Evolutionary conservation across 2,888 invertebrate genomes (phyloP).

Genomic region (Parnassius glacialis): DNA sequence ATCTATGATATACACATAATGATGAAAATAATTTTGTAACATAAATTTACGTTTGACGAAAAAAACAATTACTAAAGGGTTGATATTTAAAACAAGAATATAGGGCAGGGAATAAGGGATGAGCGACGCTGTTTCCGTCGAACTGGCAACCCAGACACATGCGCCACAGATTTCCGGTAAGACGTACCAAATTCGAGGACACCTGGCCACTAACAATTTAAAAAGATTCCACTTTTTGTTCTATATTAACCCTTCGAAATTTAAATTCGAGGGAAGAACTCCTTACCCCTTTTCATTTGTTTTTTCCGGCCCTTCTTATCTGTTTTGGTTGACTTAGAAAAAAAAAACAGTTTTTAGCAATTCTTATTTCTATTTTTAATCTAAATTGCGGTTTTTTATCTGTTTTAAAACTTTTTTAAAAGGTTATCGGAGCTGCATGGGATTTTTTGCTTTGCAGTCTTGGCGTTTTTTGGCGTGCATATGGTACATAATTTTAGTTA

Average conservation of each 20-base stretch:
- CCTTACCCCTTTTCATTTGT: conserved; percentile 60
- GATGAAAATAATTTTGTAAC: no score
- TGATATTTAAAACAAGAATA: conserved; percentile 46
- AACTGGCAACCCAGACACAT: conserved; percentile 70
- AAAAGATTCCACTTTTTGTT: conserved; percentile 62
- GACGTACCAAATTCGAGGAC: conserved; percentile 59
- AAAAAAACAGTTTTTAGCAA: conserved; percentile 32
- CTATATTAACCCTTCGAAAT: conserved; percentile 61
- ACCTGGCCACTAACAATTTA: conserved; percentile 69
- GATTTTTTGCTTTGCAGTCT: conserved; percentile 50
- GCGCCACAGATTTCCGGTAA: conserved; percentile 77
- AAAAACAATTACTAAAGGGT: conserved; percentile 37
- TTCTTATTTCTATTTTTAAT: conserved; percentile 51
- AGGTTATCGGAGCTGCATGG: conserved; percentile 52
- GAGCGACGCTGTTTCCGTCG: conserved; percentile 64
- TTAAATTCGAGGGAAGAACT: conserved; percentile 57
- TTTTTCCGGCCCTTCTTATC: conserved; percentile 51
- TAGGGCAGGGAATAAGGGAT: conserved; percentile 57
- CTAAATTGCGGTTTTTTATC: conserved; percentile 47
- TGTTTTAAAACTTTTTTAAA: conserved; percentile 37
- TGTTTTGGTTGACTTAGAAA: conserved; percentile 49
- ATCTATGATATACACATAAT: no score
- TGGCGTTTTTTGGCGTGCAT: conserved; percentile 60
- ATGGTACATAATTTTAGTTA: conserved; percentile 70
- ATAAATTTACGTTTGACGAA: conserved; percentile 16